Evolutionary conservation across 2,888 invertebrate genomes (phyloP), one percentile per base, ranked within the genome.

Genomic region (Chloromyia formosa): DNA sequence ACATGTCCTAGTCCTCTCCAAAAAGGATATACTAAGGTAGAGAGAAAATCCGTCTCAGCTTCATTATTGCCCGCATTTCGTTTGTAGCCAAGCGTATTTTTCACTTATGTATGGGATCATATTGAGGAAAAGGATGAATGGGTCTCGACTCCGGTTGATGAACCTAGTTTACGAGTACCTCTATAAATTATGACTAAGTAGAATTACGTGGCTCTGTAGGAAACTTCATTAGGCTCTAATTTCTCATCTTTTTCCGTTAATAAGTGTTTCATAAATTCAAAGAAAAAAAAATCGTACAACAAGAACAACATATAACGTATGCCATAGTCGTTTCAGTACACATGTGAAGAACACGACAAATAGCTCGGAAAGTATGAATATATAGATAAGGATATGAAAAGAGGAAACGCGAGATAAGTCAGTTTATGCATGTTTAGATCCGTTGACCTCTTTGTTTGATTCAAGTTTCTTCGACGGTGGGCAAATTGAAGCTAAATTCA

Each of bases 101-200:
- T 69, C 68, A 27, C 40, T 64, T 42, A 45, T 66, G 42, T 16
- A 45, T 45, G 20, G 66, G 45, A 5, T 20, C 23, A 40, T 18
- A 42, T 16, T n/a, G 40, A 22, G 18, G 10, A 16, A 18, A 42
- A 23, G 66, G 35, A 69, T 23, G 69, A 22, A 64, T 62, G 64
- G 62, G 54, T 42, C 62, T 74, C 54, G 53, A 49, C 53, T 74
- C 54, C 64, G 73, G 73, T 74, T 74, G 68, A 74, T 74, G 74
- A 74, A 74, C 74, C 66, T 74, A 54, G 58, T 66, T 66, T 16
- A 54, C 56, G 35, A 74, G 74, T 69, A 61, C 22, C 54, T 53
- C 61, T 74, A 74, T 27, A 74, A 74, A 74, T 74, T 71, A 74
- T 61, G 71, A 69, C 69, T 71, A 69, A 74, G 74, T 74, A 74